These are phyloP conservation scores for Apogon talboti DNA, from an alignment of 2,797 vertebrate species.

Conservation along the genomic window DNA sequence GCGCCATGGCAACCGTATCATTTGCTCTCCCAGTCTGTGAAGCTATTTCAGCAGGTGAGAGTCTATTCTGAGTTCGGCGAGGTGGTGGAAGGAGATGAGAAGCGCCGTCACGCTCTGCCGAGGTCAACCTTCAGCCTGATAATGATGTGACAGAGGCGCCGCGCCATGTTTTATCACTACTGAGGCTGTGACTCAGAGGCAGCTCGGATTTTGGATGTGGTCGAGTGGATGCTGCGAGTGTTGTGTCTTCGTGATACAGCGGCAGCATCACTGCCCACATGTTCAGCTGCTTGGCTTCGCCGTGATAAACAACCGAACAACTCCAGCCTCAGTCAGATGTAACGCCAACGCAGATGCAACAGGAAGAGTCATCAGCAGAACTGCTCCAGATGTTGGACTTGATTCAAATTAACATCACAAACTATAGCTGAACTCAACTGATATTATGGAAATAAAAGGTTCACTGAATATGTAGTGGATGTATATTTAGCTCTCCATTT, in stretches of 20 bases:
- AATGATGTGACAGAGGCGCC: slow-evolving; percentile 13
- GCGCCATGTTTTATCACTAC: neutral
- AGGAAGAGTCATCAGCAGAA: neutral
- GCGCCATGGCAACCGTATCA: neutral
- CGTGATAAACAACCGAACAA: neutral
- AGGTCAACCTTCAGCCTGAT: slow-evolving; percentile 2
- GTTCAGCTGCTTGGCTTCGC: neutral
- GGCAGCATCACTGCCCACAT: neutral
- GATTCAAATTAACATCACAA: too few species aligned
- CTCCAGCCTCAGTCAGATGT: too few species aligned
- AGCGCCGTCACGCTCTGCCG: neutral
- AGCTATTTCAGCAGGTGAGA: slow-evolving; percentile 27
- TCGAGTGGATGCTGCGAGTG: neutral
- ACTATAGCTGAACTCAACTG: too few species aligned
- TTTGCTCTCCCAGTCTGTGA: neutral
- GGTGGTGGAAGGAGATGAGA: slow-evolving; percentile 4
- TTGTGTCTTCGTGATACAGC: neutral
- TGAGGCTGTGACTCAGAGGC: slow-evolving; percentile 11
- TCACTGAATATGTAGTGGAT: too few species aligned
- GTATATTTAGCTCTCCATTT: too few species aligned
- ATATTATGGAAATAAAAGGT: too few species aligned
- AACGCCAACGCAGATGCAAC: too few species aligned
- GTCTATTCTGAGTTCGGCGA: slow-evolving; percentile 8
- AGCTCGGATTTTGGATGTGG: neutral
- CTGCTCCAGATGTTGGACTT: too few species aligned